Evolutionary conservation across 2,113 vertebrate species (phyloP).

Genomic region (Artemisiospiza belli): DNA sequence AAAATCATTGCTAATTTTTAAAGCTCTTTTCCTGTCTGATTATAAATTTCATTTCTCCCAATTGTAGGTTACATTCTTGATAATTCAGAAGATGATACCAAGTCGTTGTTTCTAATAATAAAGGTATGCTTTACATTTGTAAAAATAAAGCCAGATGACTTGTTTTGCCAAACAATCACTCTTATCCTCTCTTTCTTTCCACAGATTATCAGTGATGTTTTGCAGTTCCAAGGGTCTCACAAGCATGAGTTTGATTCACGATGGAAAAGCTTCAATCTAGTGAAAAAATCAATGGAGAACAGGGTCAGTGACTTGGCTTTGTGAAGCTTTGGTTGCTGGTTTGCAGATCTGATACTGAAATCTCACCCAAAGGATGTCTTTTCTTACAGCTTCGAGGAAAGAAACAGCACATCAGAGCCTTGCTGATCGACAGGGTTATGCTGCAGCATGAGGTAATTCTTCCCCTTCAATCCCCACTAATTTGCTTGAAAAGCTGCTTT

Average conservation of each 20-base stretch:
- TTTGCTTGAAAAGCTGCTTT: neutral
- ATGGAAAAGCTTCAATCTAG: conserved; percentile 97
- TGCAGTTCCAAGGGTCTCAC: conserved; percentile 95
- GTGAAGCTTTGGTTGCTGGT: neutral
- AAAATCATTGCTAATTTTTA: neutral
- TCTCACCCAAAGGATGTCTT: neutral
- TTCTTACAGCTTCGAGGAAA: conserved; percentile 89
- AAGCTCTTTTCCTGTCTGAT: neutral
- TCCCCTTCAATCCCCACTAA: neutral
- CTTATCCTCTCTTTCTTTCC: neutral
- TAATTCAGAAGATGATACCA: conserved; percentile 96
- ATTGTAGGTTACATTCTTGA: conserved; percentile 87
- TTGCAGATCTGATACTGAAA: neutral
- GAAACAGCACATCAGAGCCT: conserved; percentile 94
- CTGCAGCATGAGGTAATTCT: conserved; percentile 91
- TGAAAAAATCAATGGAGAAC: conserved; percentile 99
- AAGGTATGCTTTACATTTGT: conserved; percentile 80
- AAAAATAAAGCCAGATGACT: neutral
- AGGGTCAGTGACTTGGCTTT: conserved; percentile 81
- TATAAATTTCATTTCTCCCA: neutral
- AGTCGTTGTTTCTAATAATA: conserved; percentile 96
- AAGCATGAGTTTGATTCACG: conserved; percentile 96
- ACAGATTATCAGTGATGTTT: conserved; percentile 93
- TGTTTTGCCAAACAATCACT: conserved; percentile 2
- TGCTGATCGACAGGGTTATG: conserved; percentile 96